Conservation (phyloP, 1,140 invertebrate species). For the Aphaenogaster ashmeadi region DNA sequence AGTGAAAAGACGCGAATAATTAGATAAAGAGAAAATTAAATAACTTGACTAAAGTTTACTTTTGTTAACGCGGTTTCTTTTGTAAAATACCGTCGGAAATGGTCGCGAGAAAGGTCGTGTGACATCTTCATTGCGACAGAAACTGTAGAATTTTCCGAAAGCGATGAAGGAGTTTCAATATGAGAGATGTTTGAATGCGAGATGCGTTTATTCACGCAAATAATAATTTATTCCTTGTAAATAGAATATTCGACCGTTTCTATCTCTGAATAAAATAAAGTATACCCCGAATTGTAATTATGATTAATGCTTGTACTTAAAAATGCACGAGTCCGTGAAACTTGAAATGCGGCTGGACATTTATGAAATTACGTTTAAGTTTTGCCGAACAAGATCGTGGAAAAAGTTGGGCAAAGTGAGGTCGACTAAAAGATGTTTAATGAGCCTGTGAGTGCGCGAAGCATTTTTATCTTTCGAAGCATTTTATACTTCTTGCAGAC, state of each 20-base stretch:
- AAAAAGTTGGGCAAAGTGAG: constrained; percentile 28
- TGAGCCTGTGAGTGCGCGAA: constrained; percentile 19
- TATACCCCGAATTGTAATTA: not conserved
- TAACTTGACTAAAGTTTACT: constrained; percentile 24
- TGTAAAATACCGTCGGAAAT: constrained; percentile 11
- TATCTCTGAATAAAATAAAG: not conserved
- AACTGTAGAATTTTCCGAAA: not conserved
- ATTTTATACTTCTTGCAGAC: constrained; percentile 10
- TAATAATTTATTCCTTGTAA: constrained; percentile 12
- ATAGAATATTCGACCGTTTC: not conserved
- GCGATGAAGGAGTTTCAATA: not conserved
- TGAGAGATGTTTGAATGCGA: not conserved
- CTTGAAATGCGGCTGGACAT: not conserved
- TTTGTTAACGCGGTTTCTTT: constrained; percentile 42
- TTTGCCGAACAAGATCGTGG: not conserved
- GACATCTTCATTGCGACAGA: not conserved
- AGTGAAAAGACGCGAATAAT: constrained; percentile 29
- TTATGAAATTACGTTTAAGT: constrained; percentile 38
- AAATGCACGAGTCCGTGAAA: not conserved
- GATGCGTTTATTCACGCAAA: constrained; percentile 23
- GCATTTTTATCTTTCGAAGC: constrained; percentile 14
- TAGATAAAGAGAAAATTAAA: constrained; percentile 48
- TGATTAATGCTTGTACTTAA: not conserved
- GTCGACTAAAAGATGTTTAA: constrained; percentile 35
- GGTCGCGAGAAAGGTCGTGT: not conserved